Evolutionary conservation across 2,113 vertebrate genomes (phyloP), one percentile per base, ranked within the genome.

Genomic region (Aphyosemion australe): DNA sequence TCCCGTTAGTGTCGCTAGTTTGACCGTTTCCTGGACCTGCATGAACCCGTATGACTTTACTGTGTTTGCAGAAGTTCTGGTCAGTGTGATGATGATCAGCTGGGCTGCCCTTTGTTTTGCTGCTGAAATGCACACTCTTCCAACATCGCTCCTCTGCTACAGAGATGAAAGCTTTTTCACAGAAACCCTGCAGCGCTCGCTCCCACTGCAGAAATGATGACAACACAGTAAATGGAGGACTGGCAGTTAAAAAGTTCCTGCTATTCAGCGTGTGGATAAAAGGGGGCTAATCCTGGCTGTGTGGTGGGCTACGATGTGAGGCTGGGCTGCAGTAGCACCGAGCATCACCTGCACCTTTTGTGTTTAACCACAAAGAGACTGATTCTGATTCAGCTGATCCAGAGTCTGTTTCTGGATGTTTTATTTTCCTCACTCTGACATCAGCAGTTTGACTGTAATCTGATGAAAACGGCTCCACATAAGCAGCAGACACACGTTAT

Each of bases 211-310:
- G 70, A 83, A 76, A 83, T 4, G 71, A 85, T 69, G 79, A 37
- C 34, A 37, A 10, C 9, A 8, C 34, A 7, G 79, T 67, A 91
- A 88, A 0, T 53, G 80, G 75, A 72, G 62, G 69, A 54, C 31
- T 37, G 64, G 34, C 26, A 56, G 74, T 39, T 41, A 64, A 85
- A 84, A 77, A 73, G 51, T 13, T 53, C 58, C 64, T 49, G 80
- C 80, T 60, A 32, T 62, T 82, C 84, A 82, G 72, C 76, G 76
- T 48, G 71, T 51, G 86, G 34, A 37, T 82, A 86, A 84, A 69
- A 69, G 87, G 26, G 3, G 11, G 61, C 43, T 92, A 92, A 91
- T 91, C 88, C 90, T 81, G 0, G 50, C 56, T 80, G 65, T 72
- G 78, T 77, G 62, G 76, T 52, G 54, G 64, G 21, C 60, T 64